Percentiles rank a stretch among this genome's conserved stretches.
Conservation (phyloP, 2,888 invertebrate species). For the Tetranychus truncatus region DNA sequence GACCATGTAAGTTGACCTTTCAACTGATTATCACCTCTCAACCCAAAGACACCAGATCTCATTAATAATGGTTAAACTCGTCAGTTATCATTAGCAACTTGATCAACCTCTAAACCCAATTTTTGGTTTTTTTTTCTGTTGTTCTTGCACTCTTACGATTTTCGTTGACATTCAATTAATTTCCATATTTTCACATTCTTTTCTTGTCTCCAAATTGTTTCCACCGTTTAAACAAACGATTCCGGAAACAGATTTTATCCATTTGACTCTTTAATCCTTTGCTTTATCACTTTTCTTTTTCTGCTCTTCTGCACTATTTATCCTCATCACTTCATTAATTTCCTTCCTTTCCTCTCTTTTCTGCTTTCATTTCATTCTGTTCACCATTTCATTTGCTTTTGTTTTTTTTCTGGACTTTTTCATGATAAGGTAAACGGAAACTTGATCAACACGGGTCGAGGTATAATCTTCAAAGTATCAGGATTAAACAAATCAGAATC, state of each 20-base stretch:
- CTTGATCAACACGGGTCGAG: constrained; percentile 80
- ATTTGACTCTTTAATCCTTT: background rate
- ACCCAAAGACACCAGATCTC: too few species aligned
- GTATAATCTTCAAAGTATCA: constrained; percentile 63
- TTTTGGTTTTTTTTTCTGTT: too few species aligned
- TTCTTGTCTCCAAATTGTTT: too few species aligned
- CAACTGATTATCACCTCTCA: too few species aligned
- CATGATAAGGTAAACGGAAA: constrained; percentile 57
- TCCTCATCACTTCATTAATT: background rate
- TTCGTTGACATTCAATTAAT: too few species aligned
- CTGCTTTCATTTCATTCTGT: background rate
- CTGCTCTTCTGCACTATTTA: background rate
- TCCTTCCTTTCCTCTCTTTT: background rate
- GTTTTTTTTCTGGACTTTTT: background rate
- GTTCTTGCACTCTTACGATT: too few species aligned
- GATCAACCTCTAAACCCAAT: too few species aligned
- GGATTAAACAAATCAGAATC: constrained; percentile 40
- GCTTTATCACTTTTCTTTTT: background rate
- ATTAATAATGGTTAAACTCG: too few species aligned
- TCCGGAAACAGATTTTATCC: too few species aligned
- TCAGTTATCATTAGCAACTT: too few species aligned
- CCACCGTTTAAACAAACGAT: too few species aligned
- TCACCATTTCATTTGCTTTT: background rate
- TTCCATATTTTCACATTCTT: too few species aligned
- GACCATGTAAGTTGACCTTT: constrained; percentile 46